Evolutionary conservation across 1,140 invertebrate species (phyloP).

Genomic region (Amyelois transitella): DNA sequence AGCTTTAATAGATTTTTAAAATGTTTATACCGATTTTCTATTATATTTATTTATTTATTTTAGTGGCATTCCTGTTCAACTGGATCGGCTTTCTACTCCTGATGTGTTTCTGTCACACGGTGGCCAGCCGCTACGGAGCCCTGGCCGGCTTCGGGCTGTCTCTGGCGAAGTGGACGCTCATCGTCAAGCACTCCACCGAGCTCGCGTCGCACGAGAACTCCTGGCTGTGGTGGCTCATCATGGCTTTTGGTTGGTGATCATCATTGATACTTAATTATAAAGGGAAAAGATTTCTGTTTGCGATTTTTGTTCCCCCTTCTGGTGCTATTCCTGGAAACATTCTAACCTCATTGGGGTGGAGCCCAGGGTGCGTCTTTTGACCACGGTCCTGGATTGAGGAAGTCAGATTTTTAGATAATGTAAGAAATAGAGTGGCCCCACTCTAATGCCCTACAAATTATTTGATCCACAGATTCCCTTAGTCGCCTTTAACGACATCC

Average conservation of each 20-base stretch:
- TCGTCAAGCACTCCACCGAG: constrained; percentile 92
- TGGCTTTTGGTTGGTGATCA: constrained; percentile 84
- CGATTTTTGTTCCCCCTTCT: background rate
- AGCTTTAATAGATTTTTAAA: too few relatives aligned
- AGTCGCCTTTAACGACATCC: constrained; percentile 40
- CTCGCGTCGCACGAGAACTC: constrained; percentile 88
- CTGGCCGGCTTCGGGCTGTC: constrained; percentile 94
- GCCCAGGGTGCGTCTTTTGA: too few relatives aligned
- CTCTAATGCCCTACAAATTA: background rate
- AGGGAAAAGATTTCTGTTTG: background rate
- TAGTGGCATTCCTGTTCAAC: constrained; percentile 81
- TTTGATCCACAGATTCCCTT: constrained; percentile 79
- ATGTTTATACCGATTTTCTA: too few relatives aligned
- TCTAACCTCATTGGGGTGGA: too few relatives aligned
- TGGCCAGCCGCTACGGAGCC: constrained; percentile 93
- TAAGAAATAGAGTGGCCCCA: background rate
- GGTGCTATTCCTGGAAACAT: background rate
- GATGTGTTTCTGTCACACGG: constrained; percentile 95
- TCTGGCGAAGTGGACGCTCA: constrained; percentile 94
- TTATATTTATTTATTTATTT: too few relatives aligned
- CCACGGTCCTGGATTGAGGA: too few relatives aligned
- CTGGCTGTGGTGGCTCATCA: constrained; percentile 93
- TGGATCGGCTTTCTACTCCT: constrained; percentile 95
- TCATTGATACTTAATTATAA: background rate
- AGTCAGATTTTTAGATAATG: too few relatives aligned